Evolutionary conservation across 2,113 vertebrate genomes (phyloP), one percentile per base, ranked within the genome.

Genomic region (Podilymbus podiceps): DNA sequence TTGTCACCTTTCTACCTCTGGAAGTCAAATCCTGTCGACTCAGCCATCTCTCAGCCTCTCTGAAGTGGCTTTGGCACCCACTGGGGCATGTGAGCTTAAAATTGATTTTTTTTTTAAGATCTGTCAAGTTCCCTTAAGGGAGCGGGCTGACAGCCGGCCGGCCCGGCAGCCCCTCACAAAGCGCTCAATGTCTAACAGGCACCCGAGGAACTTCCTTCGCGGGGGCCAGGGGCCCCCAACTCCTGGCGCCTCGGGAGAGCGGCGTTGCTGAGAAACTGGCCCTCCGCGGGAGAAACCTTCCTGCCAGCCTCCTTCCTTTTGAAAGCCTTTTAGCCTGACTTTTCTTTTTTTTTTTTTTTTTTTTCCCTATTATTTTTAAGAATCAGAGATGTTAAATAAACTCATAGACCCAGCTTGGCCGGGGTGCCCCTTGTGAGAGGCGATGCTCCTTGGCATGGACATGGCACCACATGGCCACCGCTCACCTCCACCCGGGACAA

Each of bases 1-100:
- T 99, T 99, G 99, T 99, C 99, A 99, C 99, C 99, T 99, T 99
- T 99, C 99, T 99, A 98, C 99, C 99, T 99, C 99, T 97, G 97
- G 98, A 99, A 99, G 99, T 99, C 99, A 98, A 98, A 99, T 98
- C 98, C 98, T 99, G 99, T 99, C 99, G 99, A 98, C 98, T 99
- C 98, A 97, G 98, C 98, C 99, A 98, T 99, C 98, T 98, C 98
- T 99, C 99, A 98, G 98, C 96, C 97, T 98, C 98, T 99, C 99
- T 98, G 98, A 98, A 99, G 99, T 99, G 98, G 98, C 98, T 99
- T 98, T 98, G 99, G 98, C 98, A 99, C 98, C 99, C 99, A 99
- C 98, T 98, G 99, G 98, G 99, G 98, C 98, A 98, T 99, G 98
- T 98, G 98, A 99, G 98, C 98, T 98, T 98, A 98, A 99, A 98